phyloP scores from a whole-genome alignment of 1,140 invertebrate genomes.

The Pseudomyrmex pallidus region DNA sequence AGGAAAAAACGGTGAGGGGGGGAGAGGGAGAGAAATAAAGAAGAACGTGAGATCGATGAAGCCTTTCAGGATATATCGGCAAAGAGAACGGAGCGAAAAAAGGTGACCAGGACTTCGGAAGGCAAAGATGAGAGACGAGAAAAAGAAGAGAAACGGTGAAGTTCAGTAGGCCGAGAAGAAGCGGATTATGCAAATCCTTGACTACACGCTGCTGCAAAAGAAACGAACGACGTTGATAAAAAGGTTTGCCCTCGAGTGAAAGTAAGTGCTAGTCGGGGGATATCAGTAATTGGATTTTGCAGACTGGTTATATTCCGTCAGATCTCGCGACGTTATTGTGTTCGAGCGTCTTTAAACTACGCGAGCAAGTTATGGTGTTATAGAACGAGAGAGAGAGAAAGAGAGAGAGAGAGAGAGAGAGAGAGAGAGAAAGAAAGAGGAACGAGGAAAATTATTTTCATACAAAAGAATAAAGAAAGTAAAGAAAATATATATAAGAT shows the following conservation, averaged over 20 bases:
- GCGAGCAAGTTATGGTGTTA: neutral
- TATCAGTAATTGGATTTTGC: conserved; percentile 53
- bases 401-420: neutral
- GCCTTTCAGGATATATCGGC: conserved; percentile 16
- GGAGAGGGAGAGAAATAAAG: neutral
- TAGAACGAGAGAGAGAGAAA: neutral
- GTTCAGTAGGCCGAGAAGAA: conserved; percentile 38
- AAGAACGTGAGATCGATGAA: conserved; percentile 45
- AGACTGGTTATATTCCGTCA: conserved; percentile 20
- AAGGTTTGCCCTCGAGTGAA: conserved; percentile 53
- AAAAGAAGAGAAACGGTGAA: conserved; percentile 25
- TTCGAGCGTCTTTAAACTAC: neutral
- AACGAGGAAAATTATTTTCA: neutral
- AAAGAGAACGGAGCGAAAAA: conserved; percentile 9
- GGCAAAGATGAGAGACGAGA: conserved; percentile 38
- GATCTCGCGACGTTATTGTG: conserved; percentile 16
- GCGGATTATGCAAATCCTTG: conserved; percentile 68
- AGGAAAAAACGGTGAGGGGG: neutral
- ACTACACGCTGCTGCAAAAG: conserved; percentile 35
- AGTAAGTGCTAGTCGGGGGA: conserved; percentile 48
- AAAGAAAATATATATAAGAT: conserved; percentile 22
- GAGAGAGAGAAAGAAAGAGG: neutral
- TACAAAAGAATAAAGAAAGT: neutral
- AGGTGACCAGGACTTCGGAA: conserved; percentile 48
- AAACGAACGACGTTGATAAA: conserved; percentile 35